Evolutionary conservation across 2,113 vertebrate genomes (phyloP), one percentile per base, ranked within the genome.

Genomic region (Sorex araneus): DNA sequence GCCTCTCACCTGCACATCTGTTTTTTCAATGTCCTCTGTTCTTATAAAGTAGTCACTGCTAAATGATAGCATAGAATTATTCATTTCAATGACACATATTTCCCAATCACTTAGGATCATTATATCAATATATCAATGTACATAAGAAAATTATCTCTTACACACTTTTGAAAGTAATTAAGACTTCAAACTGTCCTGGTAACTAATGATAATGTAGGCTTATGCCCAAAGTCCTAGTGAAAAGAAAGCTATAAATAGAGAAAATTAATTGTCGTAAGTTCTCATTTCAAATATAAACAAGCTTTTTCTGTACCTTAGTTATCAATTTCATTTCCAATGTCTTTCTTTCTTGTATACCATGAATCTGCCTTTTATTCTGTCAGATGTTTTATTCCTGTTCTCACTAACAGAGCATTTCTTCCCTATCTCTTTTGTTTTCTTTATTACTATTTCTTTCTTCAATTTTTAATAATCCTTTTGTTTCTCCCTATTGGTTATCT

Each of bases 91-190:
- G 28, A 12, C 25, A 11, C 28, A 27, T 28, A 66, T 28, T 66
- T 66, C 64, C 18, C 57, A 60, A 60, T 60, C 34, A 23, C 57
- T 60, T 60, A 7, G 57, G 19, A 60, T 60, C 57, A 60, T 60
- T 60, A 6, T 60, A 60, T 60, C 57, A 60, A 60, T 60, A 60
- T 60, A 60, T 60, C 57, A 60, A 23, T 60, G 19, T 60, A 21
- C 6, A 60, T 23, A 23, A 21, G 10, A 50, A 71, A 70, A 70
- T 70, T 66, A 32, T 40, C 10, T 57, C 57, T 87, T 74, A 30
- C 81, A 89, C 91, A 70, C 69, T 88, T 27, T 21, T 45, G 50
- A 73, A 40, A 77, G 9, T 19, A 30, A 71, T 45, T 32, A 80
- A 76, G 9, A 27, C 30, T 73, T 86, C 8, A 34, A 10, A 57